phyloP scores from a whole-genome alignment of 2,113 vertebrate species.

The Condylura cristata region DNA sequence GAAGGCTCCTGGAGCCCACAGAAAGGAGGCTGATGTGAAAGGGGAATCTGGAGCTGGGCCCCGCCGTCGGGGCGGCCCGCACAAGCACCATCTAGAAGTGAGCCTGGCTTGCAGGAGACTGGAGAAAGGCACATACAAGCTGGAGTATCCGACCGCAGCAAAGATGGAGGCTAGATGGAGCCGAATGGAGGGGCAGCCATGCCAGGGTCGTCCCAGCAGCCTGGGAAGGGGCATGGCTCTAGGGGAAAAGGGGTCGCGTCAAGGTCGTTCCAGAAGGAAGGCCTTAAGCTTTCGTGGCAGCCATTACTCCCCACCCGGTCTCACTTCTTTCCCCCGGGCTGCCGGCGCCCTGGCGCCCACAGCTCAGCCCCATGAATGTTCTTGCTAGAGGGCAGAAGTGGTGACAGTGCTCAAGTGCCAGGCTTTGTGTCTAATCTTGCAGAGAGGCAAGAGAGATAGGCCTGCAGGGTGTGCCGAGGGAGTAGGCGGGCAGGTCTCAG shows the following conservation, averaged over 20 bases:
- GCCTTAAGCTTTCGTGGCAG: not conserved
- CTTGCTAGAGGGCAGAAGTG: not conserved
- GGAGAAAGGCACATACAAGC: not conserved
- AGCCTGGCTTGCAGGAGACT: not conserved
- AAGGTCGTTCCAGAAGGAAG: not conserved
- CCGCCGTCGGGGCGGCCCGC: not conserved
- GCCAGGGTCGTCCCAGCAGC: not conserved
- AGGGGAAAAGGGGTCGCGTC: not conserved
- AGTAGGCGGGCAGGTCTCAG: not conserved
- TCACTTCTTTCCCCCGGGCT: not conserved
- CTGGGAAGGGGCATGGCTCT: not conserved
- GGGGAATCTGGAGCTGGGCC: not conserved
- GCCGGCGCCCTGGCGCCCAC: not conserved
- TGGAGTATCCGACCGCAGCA: not conserved
- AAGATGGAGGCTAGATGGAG: not conserved
- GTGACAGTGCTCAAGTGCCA: slow-evolving; percentile 1
- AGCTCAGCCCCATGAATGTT: not conserved
- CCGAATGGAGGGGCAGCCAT: not conserved
- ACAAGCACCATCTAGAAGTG: not conserved
- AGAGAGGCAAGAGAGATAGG: not conserved
- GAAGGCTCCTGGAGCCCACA: not conserved
- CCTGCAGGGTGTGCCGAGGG: not conserved
- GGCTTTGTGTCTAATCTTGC: not conserved
- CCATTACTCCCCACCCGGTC: not conserved
- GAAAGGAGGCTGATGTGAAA: not conserved